Evolutionary conservation across 2,888 invertebrate species (phyloP), one percentile per base, ranked within the genome.

Genomic region (Therioaphis trifolii): DNA sequence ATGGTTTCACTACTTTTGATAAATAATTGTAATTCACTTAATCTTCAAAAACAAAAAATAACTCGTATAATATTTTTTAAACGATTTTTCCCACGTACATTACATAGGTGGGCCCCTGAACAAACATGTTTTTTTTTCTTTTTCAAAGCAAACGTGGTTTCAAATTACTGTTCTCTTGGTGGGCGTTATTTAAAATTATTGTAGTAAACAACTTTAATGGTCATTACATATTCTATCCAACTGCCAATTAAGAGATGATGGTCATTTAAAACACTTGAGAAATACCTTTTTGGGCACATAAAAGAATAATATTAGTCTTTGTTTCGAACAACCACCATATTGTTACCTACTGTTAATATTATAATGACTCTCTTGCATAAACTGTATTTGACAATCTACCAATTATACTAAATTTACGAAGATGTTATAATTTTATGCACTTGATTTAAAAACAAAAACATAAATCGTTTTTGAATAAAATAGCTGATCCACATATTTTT

Each of bases 171-270:
- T 29, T 29, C 58, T 29, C 18, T 27, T 63, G 63, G 63, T 27
- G 27, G 29, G 27, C 63, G 63, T 29, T 29, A n/a, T 63, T 63
- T 12, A 29, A 24, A 61, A 24, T n/a, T n/a, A n/a, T n/a, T 4
- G 2, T 7, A 9, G 29, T 18, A 63, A 27, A 29, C 63, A 63
- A 18, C 29, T 63, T 63, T 14, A 63, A 11, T 29, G 24, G 63
- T 29, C 63, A 63, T 63, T 63, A 63, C 5, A 29, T 63, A 63
- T 29, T 29, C 29, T 29, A 15, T 63, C 63, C 63, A 27, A 63
- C 29, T 24, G 63, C 21, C 63, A 63, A 63, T 63, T 63, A 63
- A 21, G 55, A 55, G 55, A 55, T 55, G 21, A 21, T n/a, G 21
- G 21, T 21, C 55, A 0, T 49, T 18, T 18, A 3, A 18, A 49